These are phyloP conservation scores for Corythoichthys intestinalis DNA, from an alignment of 2,113 vertebrate genomes.

Conservation along the genomic window DNA sequence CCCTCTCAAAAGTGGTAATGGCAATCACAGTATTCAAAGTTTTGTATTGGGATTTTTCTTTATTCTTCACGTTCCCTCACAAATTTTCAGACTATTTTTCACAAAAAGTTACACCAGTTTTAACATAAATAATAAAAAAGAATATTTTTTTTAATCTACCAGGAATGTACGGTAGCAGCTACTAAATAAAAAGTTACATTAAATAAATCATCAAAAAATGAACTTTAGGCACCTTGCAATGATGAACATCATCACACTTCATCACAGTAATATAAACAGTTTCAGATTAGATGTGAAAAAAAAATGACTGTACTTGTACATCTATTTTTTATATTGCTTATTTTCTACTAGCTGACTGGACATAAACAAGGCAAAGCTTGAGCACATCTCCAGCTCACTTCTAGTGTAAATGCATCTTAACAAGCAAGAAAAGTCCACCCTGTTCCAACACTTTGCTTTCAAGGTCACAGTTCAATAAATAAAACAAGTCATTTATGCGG, in stretches of 20 bases:
- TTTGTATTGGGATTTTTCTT: too few species aligned
- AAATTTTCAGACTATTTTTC: too few species aligned
- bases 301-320: too few species aligned
- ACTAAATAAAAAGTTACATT: background rate
- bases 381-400: background rate
- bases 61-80: too few species aligned
- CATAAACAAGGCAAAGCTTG: background rate
- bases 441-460: slow-evolving; percentile 14
- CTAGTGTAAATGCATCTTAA: background rate
- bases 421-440: slow-evolving; percentile 5
- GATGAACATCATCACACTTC: background rate
- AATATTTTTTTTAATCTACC: too few species aligned
- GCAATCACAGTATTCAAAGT: background rate
- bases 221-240: background rate
- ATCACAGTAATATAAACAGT: background rate
- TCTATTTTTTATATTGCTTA: background rate
- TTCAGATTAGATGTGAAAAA: too few species aligned
- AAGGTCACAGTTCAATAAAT: slow-evolving; percentile 25
- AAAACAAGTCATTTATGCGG: slow-evolving; percentile 17
- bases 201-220: background rate
- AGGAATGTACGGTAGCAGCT: too few species aligned
- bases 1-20: background rate
- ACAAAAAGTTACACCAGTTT: too few species aligned
- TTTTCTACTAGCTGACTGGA: background rate
- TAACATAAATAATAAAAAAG: too few species aligned